Evolutionary conservation across 92 coral and sea anemone species (phyloP), one percentile per base, ranked within the genome.

Genomic region (Parazoanthus darwini): DNA sequence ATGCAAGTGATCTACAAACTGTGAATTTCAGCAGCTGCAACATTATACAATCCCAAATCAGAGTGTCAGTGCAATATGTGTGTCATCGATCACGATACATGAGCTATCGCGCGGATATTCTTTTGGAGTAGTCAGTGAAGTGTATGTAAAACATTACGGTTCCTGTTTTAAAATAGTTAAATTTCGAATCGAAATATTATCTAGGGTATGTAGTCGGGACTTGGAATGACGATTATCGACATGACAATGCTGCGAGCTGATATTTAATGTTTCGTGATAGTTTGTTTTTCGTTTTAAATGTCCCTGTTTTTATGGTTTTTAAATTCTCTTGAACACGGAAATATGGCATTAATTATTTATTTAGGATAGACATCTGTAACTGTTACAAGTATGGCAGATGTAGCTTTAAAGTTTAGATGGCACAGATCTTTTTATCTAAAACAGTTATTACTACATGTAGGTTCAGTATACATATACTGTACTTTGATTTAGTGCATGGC

Each of bases 261-360:
- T 63, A 16, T 18, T 20, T 23, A 5, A 7, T 0, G 1, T 7
- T 2, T 63, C 70, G 25, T 63, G n/a, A 63, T 63, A 63, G 2
- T 18, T 79, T 6, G n/a, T 46, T 50, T 79, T 13, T 79, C 25
- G 16, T 25, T 79, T 79, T 77, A 2, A 5, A 44, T 23, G 25
- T 78, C 9, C n/a, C 80, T n/a, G 25, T 20, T 10, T 48, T 48
- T 48, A 22, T 48, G 67, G 82, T 79, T n/a, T 79, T 79, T 79
- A 79, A 79, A 44, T 79, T 25, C 50, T 79, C 35, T 26, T 72
- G 54, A 46, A 46, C 42, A 8, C 26, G 70, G 70, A 63, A 63
- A 20, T 63, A 79, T 46, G 5, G 11, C 42, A 79, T 79, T 50
- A 79, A 79, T 79, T 79, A 79, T 79, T 79, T n/a, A 79, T 67